Evolutionary conservation across 2,797 vertebrate species (phyloP).

Genomic region (Alectoris magna): DNA sequence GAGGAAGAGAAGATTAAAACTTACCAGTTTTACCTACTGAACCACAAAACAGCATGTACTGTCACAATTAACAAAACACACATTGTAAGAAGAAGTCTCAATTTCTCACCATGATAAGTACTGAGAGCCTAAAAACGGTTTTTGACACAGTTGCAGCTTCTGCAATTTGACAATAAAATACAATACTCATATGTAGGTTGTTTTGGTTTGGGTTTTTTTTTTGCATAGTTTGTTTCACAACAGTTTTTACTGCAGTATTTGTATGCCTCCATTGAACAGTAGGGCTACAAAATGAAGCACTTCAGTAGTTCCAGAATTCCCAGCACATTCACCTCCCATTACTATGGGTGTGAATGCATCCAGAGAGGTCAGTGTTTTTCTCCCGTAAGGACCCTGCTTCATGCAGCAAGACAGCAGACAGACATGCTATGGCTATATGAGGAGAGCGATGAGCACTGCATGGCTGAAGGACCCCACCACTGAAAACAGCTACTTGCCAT

Average conservation of each 20-base stretch:
- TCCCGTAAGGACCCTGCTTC: neutral
- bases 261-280: fast-evolving
- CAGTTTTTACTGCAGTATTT: neutral
- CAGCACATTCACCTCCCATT: neutral
- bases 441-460: neutral
- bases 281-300: neutral
- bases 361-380: neutral
- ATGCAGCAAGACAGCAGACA: neutral
- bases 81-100: neutral
- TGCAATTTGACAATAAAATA: neutral
- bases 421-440: neutral
- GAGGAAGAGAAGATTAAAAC: neutral
- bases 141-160: neutral
- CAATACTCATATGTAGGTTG: neutral
- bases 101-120: neutral
- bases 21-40: neutral
- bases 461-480: neutral
- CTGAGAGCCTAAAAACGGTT: neutral
- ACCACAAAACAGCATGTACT: neutral
- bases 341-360: neutral
- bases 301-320: neutral
- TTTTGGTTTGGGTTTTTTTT: neutral
- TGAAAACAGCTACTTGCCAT: neutral
- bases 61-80: neutral
- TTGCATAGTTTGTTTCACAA: neutral